Percentiles rank a stretch among this genome's conserved stretches.
Conservation (phyloP, 2,113 vertebrate genomes). For the Crotophaga sulcirostris region DNA sequence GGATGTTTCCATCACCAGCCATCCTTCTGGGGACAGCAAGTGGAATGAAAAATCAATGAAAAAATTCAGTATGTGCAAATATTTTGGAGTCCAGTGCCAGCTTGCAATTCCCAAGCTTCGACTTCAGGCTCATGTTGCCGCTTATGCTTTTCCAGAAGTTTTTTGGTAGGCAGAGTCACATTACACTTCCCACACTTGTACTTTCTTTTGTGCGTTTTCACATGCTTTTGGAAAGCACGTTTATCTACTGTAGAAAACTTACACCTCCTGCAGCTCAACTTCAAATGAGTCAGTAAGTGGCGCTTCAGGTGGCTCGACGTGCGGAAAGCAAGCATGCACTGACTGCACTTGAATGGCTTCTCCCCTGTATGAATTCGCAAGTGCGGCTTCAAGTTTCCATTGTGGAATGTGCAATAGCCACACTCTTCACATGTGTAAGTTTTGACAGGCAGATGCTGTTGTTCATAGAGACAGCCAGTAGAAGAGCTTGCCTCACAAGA, state of each 20-base stretch:
- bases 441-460: background rate
- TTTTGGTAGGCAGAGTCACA: background rate
- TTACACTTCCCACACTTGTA: background rate
- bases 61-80: background rate
- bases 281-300: constrained; percentile 25
- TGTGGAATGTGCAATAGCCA: constrained; percentile 31
- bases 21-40: background rate
- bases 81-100: rapidly evolving
- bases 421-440: constrained; percentile 26
- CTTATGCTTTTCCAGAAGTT: background rate
- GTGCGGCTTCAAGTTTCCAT: constrained; percentile 35
- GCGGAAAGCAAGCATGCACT: constrained; percentile 39
- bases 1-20: background rate
- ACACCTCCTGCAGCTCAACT: background rate
- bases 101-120: background rate
- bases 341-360: constrained; percentile 3
- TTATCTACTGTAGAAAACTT: background rate
- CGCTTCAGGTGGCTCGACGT: constrained; percentile 61
- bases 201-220: background rate
- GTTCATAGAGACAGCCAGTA: background rate
- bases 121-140: background rate
- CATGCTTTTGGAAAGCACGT: background rate
- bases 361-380: constrained; percentile 51
- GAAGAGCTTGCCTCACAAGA: background rate
- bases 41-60: background rate